phyloP scores from a whole-genome alignment of 2,888 invertebrate genomes.

The Drosophila anomelani region DNA sequence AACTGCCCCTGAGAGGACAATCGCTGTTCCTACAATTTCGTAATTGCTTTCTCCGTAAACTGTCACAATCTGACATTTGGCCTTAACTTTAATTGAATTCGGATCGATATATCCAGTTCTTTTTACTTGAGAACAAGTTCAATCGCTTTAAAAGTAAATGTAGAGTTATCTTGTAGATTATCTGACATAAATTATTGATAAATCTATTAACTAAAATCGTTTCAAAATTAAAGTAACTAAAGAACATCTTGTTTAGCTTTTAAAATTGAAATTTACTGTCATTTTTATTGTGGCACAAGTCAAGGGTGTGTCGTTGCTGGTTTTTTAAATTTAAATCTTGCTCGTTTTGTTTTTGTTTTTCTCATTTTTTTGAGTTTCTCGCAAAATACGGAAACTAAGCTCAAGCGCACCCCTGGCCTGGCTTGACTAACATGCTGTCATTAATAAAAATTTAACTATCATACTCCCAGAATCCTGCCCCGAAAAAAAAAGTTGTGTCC shows the following conservation, averaged over 20 bases:
- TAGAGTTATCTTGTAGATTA: neutral
- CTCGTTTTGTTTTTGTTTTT: neutral
- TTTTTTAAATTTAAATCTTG: constrained; percentile 1
- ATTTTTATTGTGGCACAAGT: constrained; percentile 10
- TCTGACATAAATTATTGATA: neutral
- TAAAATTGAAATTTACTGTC: neutral
- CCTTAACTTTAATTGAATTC: neutral
- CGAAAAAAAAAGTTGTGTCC: constrained; percentile 20
- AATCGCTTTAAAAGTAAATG: neutral
- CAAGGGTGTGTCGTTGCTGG: constrained; percentile 18
- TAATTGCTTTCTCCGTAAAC: constrained; percentile 1
- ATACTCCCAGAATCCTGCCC: constrained; percentile 45
- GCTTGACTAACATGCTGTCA: constrained; percentile 55
- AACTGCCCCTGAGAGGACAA: neutral
- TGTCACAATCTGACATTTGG: constrained; percentile 6
- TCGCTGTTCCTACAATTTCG: neutral
- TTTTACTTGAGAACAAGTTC: too few relatives aligned
- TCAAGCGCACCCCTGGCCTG: constrained; percentile 15
- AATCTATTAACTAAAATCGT: fast-evolving
- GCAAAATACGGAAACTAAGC: constrained; percentile 39
- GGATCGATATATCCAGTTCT: neutral
- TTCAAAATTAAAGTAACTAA: too few relatives aligned
- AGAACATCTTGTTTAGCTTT: too few relatives aligned
- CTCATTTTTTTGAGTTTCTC: neutral
- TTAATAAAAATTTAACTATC: constrained; percentile 70